These are phyloP conservation scores for Oscheius sp. DNA, from an alignment of 2,888 invertebrate genomes.

Conservation along the genomic window DNA sequence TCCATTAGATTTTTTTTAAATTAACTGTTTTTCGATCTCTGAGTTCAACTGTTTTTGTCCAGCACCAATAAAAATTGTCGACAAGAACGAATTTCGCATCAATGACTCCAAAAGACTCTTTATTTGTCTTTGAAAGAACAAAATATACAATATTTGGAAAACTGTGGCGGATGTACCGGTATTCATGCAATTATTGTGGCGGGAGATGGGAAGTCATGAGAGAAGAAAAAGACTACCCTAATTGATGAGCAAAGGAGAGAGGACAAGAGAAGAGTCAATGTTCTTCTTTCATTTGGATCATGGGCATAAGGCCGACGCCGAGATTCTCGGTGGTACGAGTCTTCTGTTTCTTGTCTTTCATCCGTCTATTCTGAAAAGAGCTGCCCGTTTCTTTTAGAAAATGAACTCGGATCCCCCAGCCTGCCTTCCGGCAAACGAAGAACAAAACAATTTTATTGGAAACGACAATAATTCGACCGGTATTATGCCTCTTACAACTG, in stretches of 20 bases:
- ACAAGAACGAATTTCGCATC: no score
- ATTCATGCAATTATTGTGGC: constrained; percentile 20
- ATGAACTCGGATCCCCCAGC: constrained; percentile 6
- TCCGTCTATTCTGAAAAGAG: constrained; percentile 62
- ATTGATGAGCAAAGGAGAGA: neutral
- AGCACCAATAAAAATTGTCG: no score
- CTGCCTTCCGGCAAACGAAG: neutral
- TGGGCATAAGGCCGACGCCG: constrained; percentile 44
- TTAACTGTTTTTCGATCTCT: neutral
- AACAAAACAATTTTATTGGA: constrained; percentile 24
- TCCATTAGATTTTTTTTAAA: neutral
- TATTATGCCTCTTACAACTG: constrained; percentile 30
- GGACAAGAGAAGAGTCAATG: neutral
- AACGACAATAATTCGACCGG: constrained; percentile 24
- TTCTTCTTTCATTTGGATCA: constrained; percentile 33
- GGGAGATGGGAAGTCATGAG: neutral
- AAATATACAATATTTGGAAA: neutral
- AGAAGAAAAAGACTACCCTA: neutral
- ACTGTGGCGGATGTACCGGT: constrained; percentile 31
- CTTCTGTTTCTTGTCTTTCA: constrained; percentile 71
- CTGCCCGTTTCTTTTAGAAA: neutral
- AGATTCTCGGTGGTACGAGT: constrained; percentile 51
- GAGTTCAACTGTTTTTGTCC: no score
- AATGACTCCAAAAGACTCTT: no score
- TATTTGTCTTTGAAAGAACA: neutral